Conservation (phyloP, 2,888 invertebrate species). For the Axea sp. region DNA sequence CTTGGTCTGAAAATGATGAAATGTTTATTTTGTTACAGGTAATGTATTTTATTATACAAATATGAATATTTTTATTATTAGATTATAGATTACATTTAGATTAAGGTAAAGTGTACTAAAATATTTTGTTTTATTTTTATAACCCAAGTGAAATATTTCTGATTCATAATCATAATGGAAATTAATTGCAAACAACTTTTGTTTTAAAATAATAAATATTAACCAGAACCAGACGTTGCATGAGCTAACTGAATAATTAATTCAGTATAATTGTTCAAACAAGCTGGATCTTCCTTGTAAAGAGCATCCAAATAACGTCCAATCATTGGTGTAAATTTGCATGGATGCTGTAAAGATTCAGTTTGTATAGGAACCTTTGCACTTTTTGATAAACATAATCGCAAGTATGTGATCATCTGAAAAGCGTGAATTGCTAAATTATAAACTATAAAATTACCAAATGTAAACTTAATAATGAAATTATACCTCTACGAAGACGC, state of each 20-base stretch:
- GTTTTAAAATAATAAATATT: conserved; percentile 10
- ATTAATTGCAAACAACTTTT: no score
- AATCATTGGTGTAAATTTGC: conserved; percentile 84
- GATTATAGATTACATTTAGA: no score
- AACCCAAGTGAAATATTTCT: no score
- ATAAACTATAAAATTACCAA: no score
- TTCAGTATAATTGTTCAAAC: conserved; percentile 84
- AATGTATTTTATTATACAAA: no score
- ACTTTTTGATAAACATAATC: conserved; percentile 81
- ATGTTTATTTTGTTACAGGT: no score
- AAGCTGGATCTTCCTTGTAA: conserved; percentile 81
- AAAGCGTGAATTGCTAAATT: no score
- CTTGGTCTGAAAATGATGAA: conserved; percentile 82
- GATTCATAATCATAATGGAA: no score
- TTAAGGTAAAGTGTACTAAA: no score
- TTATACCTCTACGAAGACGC: conserved; percentile 87
- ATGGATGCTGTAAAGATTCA: conserved; percentile 82
- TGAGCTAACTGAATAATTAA: conserved; percentile 85
- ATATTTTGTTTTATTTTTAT: no score
- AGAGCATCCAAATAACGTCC: conserved; percentile 83
- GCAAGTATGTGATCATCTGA: conserved; percentile 89
- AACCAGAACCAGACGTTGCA: conserved; percentile 82
- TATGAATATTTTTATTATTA: no score
- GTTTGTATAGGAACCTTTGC: conserved; percentile 81
- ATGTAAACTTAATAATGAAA: no score